phyloP scores from a whole-genome alignment of 53 echinoderm and acorn worm species.

The Echinometra lucunter region DNA sequence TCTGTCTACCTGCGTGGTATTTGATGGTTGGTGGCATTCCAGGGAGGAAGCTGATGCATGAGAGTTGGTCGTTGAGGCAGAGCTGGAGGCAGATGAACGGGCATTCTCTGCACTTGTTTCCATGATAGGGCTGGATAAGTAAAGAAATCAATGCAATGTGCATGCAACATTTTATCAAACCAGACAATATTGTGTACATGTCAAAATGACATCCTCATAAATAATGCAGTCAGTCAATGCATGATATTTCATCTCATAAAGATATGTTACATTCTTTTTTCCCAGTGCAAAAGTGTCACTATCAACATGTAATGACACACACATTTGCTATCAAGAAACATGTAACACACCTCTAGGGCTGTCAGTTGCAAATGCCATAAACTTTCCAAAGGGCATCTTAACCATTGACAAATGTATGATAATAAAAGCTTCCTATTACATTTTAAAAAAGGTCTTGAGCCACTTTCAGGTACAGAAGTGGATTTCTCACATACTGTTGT shows the following conservation, averaged over 20 bases:
- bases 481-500: not conserved
- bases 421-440: not conserved
- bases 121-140: conserved; percentile 84
- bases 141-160: not conserved
- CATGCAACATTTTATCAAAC: not conserved
- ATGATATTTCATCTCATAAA: too few relatives aligned
- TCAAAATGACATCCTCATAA: too few relatives aligned
- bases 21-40: conserved; percentile 42
- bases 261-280: too few relatives aligned
- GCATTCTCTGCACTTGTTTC: conserved; percentile 90
- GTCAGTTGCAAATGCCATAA: not conserved
- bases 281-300: too few relatives aligned
- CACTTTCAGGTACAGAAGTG: not conserved
- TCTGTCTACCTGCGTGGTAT: not conserved
- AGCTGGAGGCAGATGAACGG: conserved; percentile 77
- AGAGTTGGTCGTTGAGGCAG: conserved; percentile 73
- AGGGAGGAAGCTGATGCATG: conserved; percentile 66
- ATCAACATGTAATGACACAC: too few relatives aligned
- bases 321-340: too few relatives aligned
- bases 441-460: not conserved
- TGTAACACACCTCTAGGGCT: too few relatives aligned
- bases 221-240: too few relatives aligned
- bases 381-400: not conserved
- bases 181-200: too few relatives aligned
- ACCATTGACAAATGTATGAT: too few relatives aligned